A percentile compares a stretch with the other conserved stretches of the same genome.
Conservation (phyloP, 2,797 vertebrate genomes). For the Neomorphus geoffroyi region DNA sequence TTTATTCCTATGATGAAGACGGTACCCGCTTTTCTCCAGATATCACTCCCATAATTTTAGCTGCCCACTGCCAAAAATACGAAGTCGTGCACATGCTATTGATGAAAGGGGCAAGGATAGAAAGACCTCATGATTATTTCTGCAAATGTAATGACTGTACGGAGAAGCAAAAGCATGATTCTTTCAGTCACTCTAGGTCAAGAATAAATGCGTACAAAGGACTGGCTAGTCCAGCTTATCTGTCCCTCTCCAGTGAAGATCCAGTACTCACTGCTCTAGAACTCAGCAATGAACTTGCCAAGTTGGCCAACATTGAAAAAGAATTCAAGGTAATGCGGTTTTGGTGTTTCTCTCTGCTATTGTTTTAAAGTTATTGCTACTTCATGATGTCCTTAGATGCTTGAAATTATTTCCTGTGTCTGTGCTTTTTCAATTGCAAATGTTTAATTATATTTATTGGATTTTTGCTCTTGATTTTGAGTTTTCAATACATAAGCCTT, state of each 20-base stretch:
- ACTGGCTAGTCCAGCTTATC: slow-evolving; percentile 87
- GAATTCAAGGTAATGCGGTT: slow-evolving; percentile 85
- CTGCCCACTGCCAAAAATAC: slow-evolving; percentile 90
- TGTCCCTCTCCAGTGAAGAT: slow-evolving; percentile 89
- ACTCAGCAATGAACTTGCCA: slow-evolving; percentile 88
- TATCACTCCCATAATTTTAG: slow-evolving; percentile 88
- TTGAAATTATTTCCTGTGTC: background rate
- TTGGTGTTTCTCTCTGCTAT: background rate
- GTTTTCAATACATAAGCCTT: background rate
- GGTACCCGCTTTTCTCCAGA: slow-evolving; percentile 90
- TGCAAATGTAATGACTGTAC: slow-evolving; percentile 86
- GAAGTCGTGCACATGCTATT: slow-evolving; percentile 90
- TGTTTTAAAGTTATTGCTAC: background rate
- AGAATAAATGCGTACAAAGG: slow-evolving; percentile 90
- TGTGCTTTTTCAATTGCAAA: background rate
- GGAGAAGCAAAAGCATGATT: slow-evolving; percentile 85
- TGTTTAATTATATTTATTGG: background rate
- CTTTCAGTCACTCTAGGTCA: slow-evolving; percentile 88
- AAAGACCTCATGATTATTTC: slow-evolving; percentile 89
- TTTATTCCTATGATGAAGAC: slow-evolving; percentile 90
- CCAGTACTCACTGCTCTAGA: slow-evolving; percentile 88
- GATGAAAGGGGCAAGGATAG: slow-evolving; percentile 85
- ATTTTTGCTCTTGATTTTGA: background rate
- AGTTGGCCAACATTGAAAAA: slow-evolving; percentile 90
- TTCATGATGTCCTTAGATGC: background rate